These are phyloP conservation scores for Gasterosteus nipponicus DNA, from an alignment of 2,113 vertebrate species.

Conservation along the genomic window DNA sequence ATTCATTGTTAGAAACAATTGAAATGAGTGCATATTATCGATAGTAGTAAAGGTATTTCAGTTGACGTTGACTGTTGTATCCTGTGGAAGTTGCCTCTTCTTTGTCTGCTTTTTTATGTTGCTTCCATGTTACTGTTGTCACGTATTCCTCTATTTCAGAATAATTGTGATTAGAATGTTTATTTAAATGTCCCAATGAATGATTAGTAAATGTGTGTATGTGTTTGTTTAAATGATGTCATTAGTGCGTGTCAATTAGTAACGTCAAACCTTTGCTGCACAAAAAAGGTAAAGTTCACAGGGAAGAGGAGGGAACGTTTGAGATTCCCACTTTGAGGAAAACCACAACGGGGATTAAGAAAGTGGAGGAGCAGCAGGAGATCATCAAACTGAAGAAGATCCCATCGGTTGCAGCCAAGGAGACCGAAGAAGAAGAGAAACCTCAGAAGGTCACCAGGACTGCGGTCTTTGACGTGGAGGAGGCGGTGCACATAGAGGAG, in stretches of 20 bases:
- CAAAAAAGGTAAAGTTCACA: slow-evolving; percentile 79
- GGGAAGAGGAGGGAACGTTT: slow-evolving; percentile 78
- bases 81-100: slow-evolving; percentile 1
- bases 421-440: slow-evolving; percentile 64
- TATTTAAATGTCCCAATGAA: background rate
- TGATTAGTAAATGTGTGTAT: background rate
- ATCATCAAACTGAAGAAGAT: slow-evolving; percentile 78
- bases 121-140: background rate
- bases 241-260: slow-evolving; percentile 55
- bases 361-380: slow-evolving; percentile 74
- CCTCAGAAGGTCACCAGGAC: slow-evolving; percentile 65
- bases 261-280: slow-evolving; percentile 80
- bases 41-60: background rate
- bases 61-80: background rate
- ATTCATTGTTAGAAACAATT: background rate
- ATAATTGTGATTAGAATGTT: background rate
- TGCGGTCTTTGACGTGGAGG: slow-evolving; percentile 47
- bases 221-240: slow-evolving; percentile 17
- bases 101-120: slow-evolving; percentile 5
- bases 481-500: slow-evolving; percentile 77
- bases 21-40: background rate
- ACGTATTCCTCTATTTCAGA: background rate
- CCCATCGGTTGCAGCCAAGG: slow-evolving; percentile 69
- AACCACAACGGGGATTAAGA: slow-evolving; percentile 62
- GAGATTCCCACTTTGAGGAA: slow-evolving; percentile 81